These are phyloP conservation scores for Nesogale talazaci DNA, from an alignment of 2,113 vertebrate genomes.

Conservation along the genomic window DNA sequence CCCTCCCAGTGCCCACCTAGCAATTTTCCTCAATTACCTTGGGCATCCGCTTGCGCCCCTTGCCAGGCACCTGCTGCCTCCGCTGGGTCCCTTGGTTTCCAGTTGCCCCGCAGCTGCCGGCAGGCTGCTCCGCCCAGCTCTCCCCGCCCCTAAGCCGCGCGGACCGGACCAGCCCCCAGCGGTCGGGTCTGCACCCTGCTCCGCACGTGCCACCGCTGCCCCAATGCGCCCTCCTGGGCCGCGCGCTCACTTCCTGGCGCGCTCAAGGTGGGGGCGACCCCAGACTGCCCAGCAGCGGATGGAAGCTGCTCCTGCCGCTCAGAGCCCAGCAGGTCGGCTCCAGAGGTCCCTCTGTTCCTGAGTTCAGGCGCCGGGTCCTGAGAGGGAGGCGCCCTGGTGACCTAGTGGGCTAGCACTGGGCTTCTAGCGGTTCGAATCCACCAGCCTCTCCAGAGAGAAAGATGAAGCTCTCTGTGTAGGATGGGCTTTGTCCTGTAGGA, in stretches of 20 bases:
- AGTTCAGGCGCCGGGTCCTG: neutral
- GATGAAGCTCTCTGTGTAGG: too few species aligned
- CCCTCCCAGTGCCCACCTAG: neutral
- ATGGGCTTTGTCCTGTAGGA: too few species aligned
- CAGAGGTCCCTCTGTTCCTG: neutral
- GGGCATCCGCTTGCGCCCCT: neutral
- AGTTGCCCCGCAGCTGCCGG: neutral
- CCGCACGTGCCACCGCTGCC: neutral
- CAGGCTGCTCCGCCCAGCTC: neutral
- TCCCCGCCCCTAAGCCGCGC: neutral
- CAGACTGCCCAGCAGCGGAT: neutral
- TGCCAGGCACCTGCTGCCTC: neutral
- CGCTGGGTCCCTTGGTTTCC: neutral
- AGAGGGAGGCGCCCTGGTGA: too few species aligned
- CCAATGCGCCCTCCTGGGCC: conserved; percentile 32
- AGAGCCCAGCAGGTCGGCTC: neutral
- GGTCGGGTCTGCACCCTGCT: neutral
- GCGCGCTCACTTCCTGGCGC: neutral
- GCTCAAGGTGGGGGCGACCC: neutral
- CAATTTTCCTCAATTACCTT: neutral
- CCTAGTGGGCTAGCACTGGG: too few species aligned
- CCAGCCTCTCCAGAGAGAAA: too few species aligned
- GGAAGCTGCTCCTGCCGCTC: conserved; percentile 8
- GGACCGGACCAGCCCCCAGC: neutral
- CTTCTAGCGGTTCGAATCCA: too few species aligned